Conservation (phyloP, 2,888 invertebrate species). For the Eurytoma californica region DNA sequence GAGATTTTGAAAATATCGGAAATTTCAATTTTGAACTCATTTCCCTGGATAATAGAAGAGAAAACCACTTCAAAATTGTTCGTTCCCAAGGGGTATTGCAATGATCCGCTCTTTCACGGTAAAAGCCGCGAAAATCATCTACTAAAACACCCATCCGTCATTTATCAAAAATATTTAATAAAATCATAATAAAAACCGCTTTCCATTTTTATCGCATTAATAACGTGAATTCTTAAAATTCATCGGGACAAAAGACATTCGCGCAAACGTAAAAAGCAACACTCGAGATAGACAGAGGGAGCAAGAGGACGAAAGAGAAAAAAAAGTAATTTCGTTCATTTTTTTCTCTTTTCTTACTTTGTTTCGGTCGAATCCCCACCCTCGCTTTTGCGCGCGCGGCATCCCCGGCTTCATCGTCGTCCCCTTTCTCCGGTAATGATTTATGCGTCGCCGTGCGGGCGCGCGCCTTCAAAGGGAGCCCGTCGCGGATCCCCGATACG, state of each 20-base stretch:
- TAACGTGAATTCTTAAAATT: too few species aligned
- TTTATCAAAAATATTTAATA: not conserved
- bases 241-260: too few species aligned
- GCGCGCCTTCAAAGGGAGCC: not conserved
- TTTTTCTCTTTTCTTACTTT: not conserved
- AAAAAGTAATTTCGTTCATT: not conserved
- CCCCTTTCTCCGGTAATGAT: constrained; percentile 14
- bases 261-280: too few species aligned
- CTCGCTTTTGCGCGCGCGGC: too few species aligned
- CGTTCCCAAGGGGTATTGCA: too few species aligned
- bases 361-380: not conserved
- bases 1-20: not conserved
- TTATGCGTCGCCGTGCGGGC: constrained; percentile 9
- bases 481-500: not conserved
- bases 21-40: not conserved
- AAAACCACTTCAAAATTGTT: not conserved
- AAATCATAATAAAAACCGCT: not conserved
- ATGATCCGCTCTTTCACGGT: too few species aligned
- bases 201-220: not conserved
- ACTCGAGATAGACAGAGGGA: too few species aligned
- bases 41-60: not conserved
- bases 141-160: not conserved
- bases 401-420: constrained; percentile 2
- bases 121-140: not conserved
- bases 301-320: not conserved